phyloP scores from a whole-genome alignment of 2,113 vertebrate genomes.

The Phaetusa simplex region DNA sequence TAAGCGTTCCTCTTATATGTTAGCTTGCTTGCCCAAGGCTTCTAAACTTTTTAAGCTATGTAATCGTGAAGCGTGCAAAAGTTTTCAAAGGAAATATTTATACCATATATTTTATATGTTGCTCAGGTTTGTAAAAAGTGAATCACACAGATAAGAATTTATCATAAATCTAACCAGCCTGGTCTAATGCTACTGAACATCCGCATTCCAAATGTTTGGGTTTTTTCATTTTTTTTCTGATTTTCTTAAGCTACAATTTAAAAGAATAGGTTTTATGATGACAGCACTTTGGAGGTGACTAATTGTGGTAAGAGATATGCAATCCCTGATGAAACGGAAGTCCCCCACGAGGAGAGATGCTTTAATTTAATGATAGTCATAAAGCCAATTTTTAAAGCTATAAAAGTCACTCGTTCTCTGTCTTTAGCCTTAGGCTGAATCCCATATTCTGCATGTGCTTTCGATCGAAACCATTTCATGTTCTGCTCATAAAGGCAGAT shows the following conservation, averaged over 20 bases:
- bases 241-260: background rate
- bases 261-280: background rate
- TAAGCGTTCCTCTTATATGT: slow-evolving; percentile 68
- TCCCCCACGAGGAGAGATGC: background rate
- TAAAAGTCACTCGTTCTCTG: background rate
- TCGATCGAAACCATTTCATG: background rate
- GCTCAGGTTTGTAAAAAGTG: background rate
- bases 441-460: background rate
- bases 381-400: slow-evolving; percentile 40
- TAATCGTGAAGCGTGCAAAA: slow-evolving; percentile 57
- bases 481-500: background rate
- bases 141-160: background rate
- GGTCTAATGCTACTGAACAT: background rate
- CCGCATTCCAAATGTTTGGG: background rate
- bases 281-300: background rate
- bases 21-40: slow-evolving; percentile 74
- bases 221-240: background rate
- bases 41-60: slow-evolving; percentile 70
- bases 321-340: background rate
- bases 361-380: slow-evolving; percentile 35
- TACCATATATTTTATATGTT: slow-evolving; percentile 51
- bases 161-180: background rate
- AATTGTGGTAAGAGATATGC: background rate
- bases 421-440: slow-evolving; percentile 13
- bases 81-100: slow-evolving; percentile 71